A percentile compares a stretch with the other conserved stretches of the same genome.
These are phyloP conservation scores for Gordius sp. DNA, from an alignment of 2,888 invertebrate species.

Conservation along the genomic window DNA sequence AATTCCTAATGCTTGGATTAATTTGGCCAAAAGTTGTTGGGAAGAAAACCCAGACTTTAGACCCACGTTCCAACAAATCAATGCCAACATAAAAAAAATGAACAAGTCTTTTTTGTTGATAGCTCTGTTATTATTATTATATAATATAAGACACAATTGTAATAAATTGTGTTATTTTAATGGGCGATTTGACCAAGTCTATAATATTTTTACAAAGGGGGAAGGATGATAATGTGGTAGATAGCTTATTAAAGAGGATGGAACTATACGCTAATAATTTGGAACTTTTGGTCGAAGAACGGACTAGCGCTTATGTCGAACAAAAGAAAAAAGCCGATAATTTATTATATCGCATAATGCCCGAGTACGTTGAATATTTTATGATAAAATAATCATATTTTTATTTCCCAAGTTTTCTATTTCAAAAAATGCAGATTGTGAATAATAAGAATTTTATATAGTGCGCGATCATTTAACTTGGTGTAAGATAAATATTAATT, in stretches of 20 bases:
- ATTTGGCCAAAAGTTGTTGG: slow-evolving; percentile 47
- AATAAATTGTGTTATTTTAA: background rate
- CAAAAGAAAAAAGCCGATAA: slow-evolving; percentile 95
- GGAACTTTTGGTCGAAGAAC: slow-evolving; percentile 72
- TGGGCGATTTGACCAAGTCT: background rate
- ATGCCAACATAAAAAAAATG: slow-evolving; percentile 58
- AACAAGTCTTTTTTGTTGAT: slow-evolving; percentile 50
- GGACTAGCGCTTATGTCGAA: slow-evolving; percentile 83
- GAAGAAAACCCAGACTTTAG: slow-evolving; percentile 62
- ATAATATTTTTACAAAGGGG: background rate
- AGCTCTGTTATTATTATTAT: background rate
- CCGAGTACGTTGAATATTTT: too few relatives aligned
- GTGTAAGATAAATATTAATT: too few relatives aligned
- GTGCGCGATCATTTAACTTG: too few relatives aligned
- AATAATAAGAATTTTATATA: too few relatives aligned
- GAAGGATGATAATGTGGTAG: slow-evolving; percentile 30
- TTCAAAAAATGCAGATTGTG: too few relatives aligned
- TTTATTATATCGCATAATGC: slow-evolving; percentile 71
- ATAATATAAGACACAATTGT: background rate
- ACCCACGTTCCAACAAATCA: slow-evolving; percentile 65
- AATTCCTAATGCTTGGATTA: slow-evolving; percentile 24
- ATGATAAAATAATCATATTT: too few relatives aligned
- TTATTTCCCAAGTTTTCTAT: too few relatives aligned
- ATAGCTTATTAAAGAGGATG: slow-evolving; percentile 77
- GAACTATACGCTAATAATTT: slow-evolving; percentile 96